A percentile compares a stretch with the other conserved stretches of the same genome.
Evolutionary conservation across 2,888 invertebrate species (phyloP).

Genomic region (Ernsta delagoae): DNA sequence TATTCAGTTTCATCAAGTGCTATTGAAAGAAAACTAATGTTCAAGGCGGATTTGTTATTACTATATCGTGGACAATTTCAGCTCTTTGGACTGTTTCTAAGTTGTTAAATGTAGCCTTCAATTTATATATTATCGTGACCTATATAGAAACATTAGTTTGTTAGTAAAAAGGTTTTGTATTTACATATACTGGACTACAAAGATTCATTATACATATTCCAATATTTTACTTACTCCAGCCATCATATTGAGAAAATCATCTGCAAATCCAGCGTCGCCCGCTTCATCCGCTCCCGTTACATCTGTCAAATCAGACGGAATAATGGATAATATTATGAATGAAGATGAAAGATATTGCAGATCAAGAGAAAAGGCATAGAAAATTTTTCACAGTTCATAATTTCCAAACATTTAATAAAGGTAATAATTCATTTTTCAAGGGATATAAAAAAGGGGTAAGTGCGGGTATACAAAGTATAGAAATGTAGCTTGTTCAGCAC

Average conservation of each 20-base stretch:
- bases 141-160: slow-evolving; percentile 18
- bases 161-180: background rate
- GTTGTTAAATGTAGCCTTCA: slow-evolving; percentile 29
- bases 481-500: no score
- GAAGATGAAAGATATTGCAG: no score
- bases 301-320: slow-evolving; percentile 46
- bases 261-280: slow-evolving; percentile 58
- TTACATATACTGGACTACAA: background rate
- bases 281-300: slow-evolving; percentile 50
- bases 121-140: slow-evolving; percentile 7
- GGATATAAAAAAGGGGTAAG: no score
- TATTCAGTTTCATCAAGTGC: slow-evolving; percentile 10
- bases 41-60: slow-evolving; percentile 53
- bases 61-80: slow-evolving; percentile 48
- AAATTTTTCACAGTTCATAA: no score
- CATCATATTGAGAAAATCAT: slow-evolving; percentile 73
- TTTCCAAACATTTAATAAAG: no score
- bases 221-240: slow-evolving; percentile 62
- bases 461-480: no score
- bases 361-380: no score
- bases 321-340: background rate
- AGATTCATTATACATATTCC: no score
- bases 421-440: background rate
- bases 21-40: slow-evolving; percentile 2
- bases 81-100: slow-evolving; percentile 60